These are phyloP conservation scores for Lepetodrilus schrolli DNA, from an alignment of 2,888 invertebrate genomes.

Conservation along the genomic window DNA sequence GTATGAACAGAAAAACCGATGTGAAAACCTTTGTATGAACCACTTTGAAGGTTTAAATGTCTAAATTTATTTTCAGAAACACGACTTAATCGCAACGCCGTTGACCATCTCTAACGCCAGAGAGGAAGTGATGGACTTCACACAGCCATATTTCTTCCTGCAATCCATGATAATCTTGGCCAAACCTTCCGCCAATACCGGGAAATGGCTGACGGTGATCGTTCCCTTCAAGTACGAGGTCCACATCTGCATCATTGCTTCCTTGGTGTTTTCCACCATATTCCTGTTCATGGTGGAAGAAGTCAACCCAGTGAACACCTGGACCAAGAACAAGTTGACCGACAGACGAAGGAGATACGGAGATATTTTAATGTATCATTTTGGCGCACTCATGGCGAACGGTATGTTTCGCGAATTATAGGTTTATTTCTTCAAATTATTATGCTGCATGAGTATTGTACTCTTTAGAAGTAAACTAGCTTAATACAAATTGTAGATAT, in stretches of 20 bases:
- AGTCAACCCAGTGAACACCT: neutral
- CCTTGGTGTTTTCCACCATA: neutral
- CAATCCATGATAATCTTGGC: constrained; percentile 2
- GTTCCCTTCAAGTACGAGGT: constrained; percentile 24
- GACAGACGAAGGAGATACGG: neutral
- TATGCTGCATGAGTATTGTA: neutral
- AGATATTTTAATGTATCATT: constrained; percentile 6
- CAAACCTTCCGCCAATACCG: neutral
- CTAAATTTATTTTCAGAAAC: neutral
- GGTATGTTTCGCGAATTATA: neutral
- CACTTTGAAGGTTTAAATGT: neutral
- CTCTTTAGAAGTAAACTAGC: too few relatives aligned
- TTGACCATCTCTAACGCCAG: neutral
- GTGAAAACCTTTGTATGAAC: neutral
- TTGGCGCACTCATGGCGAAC: constrained; percentile 9
- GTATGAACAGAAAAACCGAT: neutral
- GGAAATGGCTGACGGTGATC: neutral
- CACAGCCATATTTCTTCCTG: neutral
- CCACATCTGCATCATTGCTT: constrained; percentile 1
- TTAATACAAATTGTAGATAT: too few relatives aligned
- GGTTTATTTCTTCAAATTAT: too few relatives aligned
- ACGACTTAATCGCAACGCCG: neutral
- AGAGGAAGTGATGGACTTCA: constrained; percentile 9
- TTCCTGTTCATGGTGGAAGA: constrained; percentile 23
- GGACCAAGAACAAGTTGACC: neutral